A percentile compares a stretch with the other conserved stretches of the same genome.
Evolutionary conservation across 2,797 vertebrate species (phyloP).

Genomic region (Syndactyla subalaris): DNA sequence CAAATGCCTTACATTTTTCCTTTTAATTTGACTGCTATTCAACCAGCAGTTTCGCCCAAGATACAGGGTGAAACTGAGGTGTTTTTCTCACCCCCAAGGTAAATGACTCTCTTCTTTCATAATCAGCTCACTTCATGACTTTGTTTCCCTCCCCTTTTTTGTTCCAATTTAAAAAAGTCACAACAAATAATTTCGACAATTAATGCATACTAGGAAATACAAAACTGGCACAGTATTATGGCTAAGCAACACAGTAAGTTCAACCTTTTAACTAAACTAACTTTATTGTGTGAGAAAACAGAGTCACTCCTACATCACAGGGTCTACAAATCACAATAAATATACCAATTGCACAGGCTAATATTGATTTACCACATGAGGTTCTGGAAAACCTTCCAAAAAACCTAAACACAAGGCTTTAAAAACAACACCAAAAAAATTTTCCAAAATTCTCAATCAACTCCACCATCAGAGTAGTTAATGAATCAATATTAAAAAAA

Average conservation of each 20-base stretch:
- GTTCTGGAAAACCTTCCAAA: conserved; percentile 30
- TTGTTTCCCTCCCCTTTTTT: neutral
- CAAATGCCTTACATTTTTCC: neutral
- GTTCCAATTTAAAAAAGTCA: neutral
- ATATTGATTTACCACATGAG: neutral
- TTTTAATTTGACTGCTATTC: neutral
- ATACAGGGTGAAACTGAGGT: neutral
- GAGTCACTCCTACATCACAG: neutral
- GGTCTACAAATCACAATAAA: neutral
- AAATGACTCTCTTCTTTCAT: neutral
- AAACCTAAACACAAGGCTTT: neutral
- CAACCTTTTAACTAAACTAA: neutral
- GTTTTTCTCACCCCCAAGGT: neutral
- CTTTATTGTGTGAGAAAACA: neutral
- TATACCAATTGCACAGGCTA: neutral
- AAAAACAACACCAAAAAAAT: neutral
- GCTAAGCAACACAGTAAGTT: neutral
- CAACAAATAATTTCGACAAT: neutral
- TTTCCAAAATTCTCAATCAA: conserved; percentile 20
- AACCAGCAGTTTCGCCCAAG: neutral
- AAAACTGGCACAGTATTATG: neutral
- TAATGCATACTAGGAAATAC: neutral
- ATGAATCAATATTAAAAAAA: neutral
- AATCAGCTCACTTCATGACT: neutral
- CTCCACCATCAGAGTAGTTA: neutral